phyloP scores from a whole-genome alignment of 1,140 invertebrate species.

The Apolygus lucorum region DNA sequence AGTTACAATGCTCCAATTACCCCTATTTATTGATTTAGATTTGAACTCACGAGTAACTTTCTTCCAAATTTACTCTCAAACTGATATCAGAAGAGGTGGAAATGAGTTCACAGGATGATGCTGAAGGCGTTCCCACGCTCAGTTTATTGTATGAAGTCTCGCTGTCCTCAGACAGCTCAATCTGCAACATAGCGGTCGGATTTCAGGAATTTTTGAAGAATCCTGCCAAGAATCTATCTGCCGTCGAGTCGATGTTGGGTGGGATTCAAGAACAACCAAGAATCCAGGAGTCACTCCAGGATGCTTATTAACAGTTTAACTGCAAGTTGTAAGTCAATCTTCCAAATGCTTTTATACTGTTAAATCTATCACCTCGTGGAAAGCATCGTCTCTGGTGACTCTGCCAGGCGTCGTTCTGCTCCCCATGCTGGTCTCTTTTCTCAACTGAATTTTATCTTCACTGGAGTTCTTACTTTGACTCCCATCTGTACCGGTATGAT shows the following conservation, averaged over 20 bases:
- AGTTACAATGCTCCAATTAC: too few species aligned
- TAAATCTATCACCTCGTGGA: background rate
- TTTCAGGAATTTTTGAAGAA: background rate
- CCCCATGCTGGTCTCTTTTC: background rate
- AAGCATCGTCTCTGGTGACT: background rate
- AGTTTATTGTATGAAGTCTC: background rate
- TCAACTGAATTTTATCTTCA: background rate
- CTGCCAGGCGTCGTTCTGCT: background rate
- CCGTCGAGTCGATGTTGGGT: too few species aligned
- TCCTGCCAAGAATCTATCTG: too few species aligned
- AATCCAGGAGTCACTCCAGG: background rate
- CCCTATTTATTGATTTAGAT: too few species aligned
- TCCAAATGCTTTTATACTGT: background rate
- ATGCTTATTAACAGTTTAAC: background rate
- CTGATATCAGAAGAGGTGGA: background rate
- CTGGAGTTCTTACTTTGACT: too few species aligned
- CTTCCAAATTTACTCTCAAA: background rate
- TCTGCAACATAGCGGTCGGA: background rate
- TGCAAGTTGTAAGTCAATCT: background rate
- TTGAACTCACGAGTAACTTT: too few species aligned
- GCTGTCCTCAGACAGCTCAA: background rate
- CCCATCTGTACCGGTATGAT: too few species aligned
- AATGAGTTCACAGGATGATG: background rate
- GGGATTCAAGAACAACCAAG: background rate
- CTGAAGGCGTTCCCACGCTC: background rate